phyloP scores from a whole-genome alignment of 2,888 invertebrate species.

The Priapulus caudatus region DNA sequence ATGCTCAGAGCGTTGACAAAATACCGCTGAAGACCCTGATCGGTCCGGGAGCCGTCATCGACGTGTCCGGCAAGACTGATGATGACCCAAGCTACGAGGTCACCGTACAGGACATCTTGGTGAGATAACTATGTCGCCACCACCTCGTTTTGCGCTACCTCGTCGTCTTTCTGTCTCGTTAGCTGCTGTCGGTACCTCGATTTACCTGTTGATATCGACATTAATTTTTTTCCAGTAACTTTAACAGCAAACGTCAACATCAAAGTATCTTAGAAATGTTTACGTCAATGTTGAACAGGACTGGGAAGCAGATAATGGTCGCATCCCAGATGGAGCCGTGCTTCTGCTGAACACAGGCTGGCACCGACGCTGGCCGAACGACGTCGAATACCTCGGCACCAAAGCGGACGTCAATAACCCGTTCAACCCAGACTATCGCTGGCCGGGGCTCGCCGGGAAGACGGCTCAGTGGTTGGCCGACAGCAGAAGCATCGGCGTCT shows the following conservation, averaged over 20 bases:
- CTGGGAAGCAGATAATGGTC: constrained; percentile 40
- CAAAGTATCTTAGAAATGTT: too few species aligned
- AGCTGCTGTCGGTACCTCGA: too few species aligned
- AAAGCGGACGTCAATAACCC: not conserved
- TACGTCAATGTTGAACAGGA: too few species aligned
- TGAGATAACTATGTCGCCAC: too few species aligned
- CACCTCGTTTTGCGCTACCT: too few species aligned
- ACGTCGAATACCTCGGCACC: constrained; percentile 22
- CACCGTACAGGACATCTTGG: constrained; percentile 28
- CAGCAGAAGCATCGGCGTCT: constrained; percentile 47
- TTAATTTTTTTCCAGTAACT: too few species aligned
- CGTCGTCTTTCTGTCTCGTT: too few species aligned
- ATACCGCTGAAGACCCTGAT: constrained; percentile 42
- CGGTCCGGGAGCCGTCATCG: constrained; percentile 30
- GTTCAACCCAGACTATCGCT: constrained; percentile 10
- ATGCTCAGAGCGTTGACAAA: constrained; percentile 44
- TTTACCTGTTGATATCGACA: too few species aligned
- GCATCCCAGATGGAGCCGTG: constrained; percentile 38
- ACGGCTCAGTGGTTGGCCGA: constrained; percentile 50
- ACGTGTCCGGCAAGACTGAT: not conserved
- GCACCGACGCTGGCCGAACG: constrained; percentile 32
- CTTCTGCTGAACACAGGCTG: constrained; percentile 41
- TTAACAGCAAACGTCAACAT: too few species aligned
- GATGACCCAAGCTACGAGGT: constrained; percentile 16
- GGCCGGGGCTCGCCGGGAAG: constrained; percentile 42